Base-by-base conservation (phyloP, 2,797 vertebrate genomes). In the Sebastes taczanowskii region DNA sequence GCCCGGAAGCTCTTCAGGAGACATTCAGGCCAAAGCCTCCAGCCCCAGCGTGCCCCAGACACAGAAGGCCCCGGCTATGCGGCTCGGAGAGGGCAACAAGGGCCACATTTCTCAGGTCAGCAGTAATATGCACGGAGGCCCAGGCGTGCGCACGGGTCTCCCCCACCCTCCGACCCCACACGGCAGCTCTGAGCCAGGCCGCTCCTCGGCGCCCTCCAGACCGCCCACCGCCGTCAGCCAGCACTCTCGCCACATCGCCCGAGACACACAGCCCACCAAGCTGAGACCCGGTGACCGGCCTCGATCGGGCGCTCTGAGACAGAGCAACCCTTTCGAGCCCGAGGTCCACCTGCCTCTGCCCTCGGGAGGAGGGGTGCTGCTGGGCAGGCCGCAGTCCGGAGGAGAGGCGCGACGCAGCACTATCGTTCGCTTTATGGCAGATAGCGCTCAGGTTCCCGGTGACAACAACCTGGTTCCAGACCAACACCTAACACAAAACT, bases 401-500 rank as follows among this genome's bases (percentile, higher is more conserved):
- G 74, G 96, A 0, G 96, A 96, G 66, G 94, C 96, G 5, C 97
- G 98, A 58, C 96, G 98, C 90, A 96, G 97, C 86, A 96, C 97
- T 76, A 99, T 99, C 5, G 97, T 99, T 42, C 97, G 98, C 63
- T 99, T 99, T 56, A 99, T 99, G 98, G 88, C 97, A 0, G 98
- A 99, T 8, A 92, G 96, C 27, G 90, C 96, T 71, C 99, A 98
- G 86, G 96, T 97, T 71, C 94, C 97, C 13, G 94, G 95, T 0
- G 99, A 99, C 60, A 95, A 95, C 91, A 98, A 97, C 27, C 60
- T 96, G 0, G 94, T 96, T 62, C 92, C 98, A 23, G 98, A 99
- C 81, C 99, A 99, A 84, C 98, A 99, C 77, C 92, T 99, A 0
- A 93, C 98, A 11, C 99, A 99, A 89, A 99, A 99, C 90, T 99